Conservation (phyloP, 2,113 vertebrate species). For the Muscicapa adusta region DNA sequence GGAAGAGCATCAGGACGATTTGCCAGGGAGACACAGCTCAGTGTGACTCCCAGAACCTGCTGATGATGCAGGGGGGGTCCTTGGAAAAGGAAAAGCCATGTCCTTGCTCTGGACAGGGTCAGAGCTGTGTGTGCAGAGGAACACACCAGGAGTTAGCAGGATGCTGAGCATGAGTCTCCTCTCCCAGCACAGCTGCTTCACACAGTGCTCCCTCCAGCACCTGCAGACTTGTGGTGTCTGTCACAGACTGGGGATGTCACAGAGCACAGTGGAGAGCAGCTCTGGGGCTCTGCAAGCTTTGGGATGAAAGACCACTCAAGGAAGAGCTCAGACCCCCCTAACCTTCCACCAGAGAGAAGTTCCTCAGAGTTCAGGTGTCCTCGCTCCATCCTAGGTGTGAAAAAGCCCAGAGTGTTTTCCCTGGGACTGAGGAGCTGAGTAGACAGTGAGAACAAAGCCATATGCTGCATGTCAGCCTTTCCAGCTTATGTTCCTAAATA, state of each 20-base stretch:
- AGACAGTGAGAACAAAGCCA: slow-evolving; percentile 13
- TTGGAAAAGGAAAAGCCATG: not conserved
- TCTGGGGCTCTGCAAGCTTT: not conserved
- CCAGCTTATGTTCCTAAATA: not conserved
- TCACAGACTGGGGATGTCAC: not conserved
- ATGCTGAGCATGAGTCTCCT: not conserved
- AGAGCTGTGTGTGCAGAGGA: not conserved
- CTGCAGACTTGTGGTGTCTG: not conserved
- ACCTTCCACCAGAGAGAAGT: not conserved
- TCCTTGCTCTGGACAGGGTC: not conserved
- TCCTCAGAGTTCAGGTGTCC: not conserved
- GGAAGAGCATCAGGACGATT: not conserved
- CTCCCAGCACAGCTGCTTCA: not conserved
- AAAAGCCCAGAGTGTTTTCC: not conserved
- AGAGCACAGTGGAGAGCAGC: not conserved
- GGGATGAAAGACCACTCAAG: not conserved
- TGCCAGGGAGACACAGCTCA: not conserved
- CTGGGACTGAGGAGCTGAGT: not conserved
- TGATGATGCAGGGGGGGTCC: not conserved
- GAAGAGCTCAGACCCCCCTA: not conserved
- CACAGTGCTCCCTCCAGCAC: accelerated
- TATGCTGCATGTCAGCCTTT: not conserved
- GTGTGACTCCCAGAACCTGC: not conserved
- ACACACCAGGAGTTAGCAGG: accelerated
- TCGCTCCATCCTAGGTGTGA: not conserved